These are phyloP conservation scores for Aselliscus stoliczkanus DNA, from an alignment of 2,797 vertebrate genomes.

Conservation along the genomic window DNA sequence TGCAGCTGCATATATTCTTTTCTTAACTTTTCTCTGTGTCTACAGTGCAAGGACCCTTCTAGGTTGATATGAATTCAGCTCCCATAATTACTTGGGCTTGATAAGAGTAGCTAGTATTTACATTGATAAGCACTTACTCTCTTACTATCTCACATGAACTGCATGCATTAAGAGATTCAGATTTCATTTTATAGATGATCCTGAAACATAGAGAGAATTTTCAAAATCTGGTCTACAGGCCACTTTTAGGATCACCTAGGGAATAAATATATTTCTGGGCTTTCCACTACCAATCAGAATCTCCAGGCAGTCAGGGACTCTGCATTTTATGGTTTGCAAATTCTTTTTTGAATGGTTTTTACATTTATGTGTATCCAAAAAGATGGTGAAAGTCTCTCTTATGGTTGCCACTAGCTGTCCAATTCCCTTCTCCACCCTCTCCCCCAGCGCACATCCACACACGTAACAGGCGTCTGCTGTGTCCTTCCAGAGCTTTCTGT, in stretches of 20 bases:
- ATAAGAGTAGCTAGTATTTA: background rate
- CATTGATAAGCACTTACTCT: background rate
- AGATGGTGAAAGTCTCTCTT: background rate
- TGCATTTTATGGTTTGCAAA: background rate
- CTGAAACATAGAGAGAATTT: background rate
- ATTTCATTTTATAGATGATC: background rate
- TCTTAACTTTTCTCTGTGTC: background rate
- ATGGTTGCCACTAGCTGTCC: background rate
- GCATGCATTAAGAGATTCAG: background rate
- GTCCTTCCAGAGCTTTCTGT: background rate
- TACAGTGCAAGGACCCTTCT: background rate
- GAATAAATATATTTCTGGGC: background rate
- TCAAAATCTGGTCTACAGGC: background rate
- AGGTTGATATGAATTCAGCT: background rate
- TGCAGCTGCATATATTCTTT: background rate
- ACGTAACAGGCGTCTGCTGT: background rate
- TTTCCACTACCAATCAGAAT: background rate
- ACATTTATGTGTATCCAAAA: background rate
- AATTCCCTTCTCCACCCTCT: background rate
- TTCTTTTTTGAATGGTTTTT: background rate
- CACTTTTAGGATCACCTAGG: background rate
- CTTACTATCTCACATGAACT: background rate
- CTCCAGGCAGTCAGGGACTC: background rate
- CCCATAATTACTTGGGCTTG: background rate
- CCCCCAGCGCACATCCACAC: fast-evolving